Evolutionary conservation across 2,797 vertebrate genomes (phyloP).

Genomic region (Cryptoblepharus egeriae): DNA sequence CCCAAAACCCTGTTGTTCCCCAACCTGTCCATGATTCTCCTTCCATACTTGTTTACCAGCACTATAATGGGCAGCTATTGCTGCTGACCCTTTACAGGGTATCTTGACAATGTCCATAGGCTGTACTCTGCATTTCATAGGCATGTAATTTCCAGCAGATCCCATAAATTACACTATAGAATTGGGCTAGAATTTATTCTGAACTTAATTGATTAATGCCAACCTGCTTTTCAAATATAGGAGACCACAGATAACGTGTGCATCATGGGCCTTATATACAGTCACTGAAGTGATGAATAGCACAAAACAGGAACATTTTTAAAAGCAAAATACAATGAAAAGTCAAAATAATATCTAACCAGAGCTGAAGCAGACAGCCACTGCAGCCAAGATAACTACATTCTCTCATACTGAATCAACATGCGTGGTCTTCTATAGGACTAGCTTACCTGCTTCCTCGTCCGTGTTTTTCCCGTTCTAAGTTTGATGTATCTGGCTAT

Average conservation of each 20-base stretch:
- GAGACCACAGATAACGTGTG: conserved; percentile 15
- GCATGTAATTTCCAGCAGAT: too few species aligned
- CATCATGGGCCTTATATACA: conserved; percentile 21
- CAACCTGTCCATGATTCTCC: too few species aligned
- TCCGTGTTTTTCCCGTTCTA: conserved; percentile 98
- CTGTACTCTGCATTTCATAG: too few species aligned
- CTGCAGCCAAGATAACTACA: conserved; percentile 72
- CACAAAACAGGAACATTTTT: conserved; percentile 55
- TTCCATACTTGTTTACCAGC: too few species aligned
- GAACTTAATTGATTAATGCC: conserved; percentile 15
- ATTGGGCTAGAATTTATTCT: neutral
- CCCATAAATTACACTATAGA: neutral
- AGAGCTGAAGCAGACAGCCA: conserved; percentile 79
- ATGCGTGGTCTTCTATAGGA: conserved; percentile 68
- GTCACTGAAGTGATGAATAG: conserved; percentile 66
- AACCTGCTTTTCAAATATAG: neutral
- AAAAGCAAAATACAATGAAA: conserved; percentile 58
- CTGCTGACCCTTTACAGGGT: too few species aligned
- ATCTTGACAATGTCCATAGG: too few species aligned
- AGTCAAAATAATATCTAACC: conserved; percentile 64
- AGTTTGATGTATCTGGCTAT: conserved; percentile 99
- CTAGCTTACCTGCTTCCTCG: conserved; percentile 96
- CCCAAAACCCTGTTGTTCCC: too few species aligned
- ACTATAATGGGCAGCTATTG: too few species aligned
- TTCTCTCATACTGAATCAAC: conserved; percentile 72